Base-by-base conservation (phyloP, 2,113 vertebrate species). In the Mesitornis unicolor region DNA sequence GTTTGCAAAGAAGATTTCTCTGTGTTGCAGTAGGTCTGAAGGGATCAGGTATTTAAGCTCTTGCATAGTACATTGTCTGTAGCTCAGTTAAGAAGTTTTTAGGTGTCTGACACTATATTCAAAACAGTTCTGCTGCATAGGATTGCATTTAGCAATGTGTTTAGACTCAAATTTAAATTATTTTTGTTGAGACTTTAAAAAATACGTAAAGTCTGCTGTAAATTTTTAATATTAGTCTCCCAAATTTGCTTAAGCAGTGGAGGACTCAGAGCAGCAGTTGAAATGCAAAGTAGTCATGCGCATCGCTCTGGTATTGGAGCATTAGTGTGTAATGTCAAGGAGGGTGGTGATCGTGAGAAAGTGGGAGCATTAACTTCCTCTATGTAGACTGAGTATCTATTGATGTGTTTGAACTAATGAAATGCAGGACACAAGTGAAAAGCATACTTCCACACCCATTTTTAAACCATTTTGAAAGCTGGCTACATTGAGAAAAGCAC, bases 231-330 rank as follows among this genome's bases (percentile, higher is more conserved):
- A 1, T 69, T 61, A 43, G 15, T 24, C 40, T 88, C 21, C 20
- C 7, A 48, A 17, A 51, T 80, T 73, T 76, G 43, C 57, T 68
- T 79, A 83, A 76, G 38, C 35, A 21, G 0, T 29, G 38, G 16
- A 50, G 15, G 20, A 38, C 51, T 68, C 0, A 0, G 36, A 57
- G 22, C 1, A 8, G 19, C 17, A 74, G 33, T 16, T 75, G 35
- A 90, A 88, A 79, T 71, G 43, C 1, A 1, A 8, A 67, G 8
- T 31, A 67, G 45, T 57, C 2, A 0, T 13, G 5, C 0, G 0
- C 13, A 4, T 47, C 1, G 10, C 16, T 64, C 42, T 91, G 36
- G 28, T 38, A 25, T 11, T 42, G 14, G 28, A 26, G 87, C 7
- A 1, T 45, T 22, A 26, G 26, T 6, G 4, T 56, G 57, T 51